Evolutionary conservation across 2,797 vertebrate species (phyloP).

Genomic region (Phataginus tetradactyla): DNA sequence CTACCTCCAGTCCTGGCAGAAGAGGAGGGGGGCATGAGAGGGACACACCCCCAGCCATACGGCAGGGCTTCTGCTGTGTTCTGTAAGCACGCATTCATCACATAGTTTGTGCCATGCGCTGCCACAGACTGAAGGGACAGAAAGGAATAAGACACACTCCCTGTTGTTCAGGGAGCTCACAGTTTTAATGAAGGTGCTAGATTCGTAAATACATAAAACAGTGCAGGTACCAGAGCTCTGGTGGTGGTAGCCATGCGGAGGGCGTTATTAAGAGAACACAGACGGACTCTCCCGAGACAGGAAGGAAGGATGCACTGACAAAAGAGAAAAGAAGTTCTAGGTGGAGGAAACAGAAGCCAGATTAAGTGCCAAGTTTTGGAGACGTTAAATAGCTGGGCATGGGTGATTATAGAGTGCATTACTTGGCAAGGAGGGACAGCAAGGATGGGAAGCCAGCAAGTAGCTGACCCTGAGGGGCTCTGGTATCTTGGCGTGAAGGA

Average conservation of each 20-base stretch:
- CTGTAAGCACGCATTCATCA: background rate
- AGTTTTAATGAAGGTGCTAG: background rate
- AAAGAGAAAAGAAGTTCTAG: background rate
- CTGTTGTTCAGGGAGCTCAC: background rate
- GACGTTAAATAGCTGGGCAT: rapidly evolving
- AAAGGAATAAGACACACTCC: background rate
- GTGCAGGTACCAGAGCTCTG: background rate
- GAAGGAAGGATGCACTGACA: background rate
- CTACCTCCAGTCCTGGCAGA: background rate
- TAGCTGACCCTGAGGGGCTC: background rate
- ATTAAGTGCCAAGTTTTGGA: background rate
- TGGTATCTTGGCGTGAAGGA: background rate
- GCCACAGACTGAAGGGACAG: background rate
- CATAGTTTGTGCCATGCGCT: background rate
- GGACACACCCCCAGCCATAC: background rate
- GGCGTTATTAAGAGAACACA: rapidly evolving
- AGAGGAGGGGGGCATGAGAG: background rate
- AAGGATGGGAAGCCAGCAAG: background rate
- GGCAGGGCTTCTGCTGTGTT: background rate
- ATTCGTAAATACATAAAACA: background rate
- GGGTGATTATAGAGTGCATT: background rate
- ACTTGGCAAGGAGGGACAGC: too few relatives aligned
- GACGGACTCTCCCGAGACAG: background rate
- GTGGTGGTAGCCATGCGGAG: too few relatives aligned
- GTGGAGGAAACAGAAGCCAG: background rate